Evolutionary conservation across 2,113 vertebrate species (phyloP), one percentile per base, ranked within the genome.

Genomic region (Pholis gunnellus): DNA sequence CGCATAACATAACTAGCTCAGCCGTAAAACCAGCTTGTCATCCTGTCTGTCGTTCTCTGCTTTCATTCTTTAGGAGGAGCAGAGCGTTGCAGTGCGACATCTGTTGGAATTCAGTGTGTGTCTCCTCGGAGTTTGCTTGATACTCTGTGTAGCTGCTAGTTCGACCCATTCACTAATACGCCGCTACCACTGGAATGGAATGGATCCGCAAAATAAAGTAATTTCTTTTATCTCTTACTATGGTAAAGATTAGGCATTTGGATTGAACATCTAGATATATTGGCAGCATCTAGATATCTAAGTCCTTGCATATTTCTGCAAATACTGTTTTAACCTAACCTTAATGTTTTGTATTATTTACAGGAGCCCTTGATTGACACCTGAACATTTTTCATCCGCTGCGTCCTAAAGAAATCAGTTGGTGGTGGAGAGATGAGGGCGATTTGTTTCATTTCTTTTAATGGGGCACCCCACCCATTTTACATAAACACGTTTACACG

Each of bases 81-180:
- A 83, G 69, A 69, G 2, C 18, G 66, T 96, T 67, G 94, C 94
- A 36, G 88, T 80, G 40, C 75, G 67, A 66, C 95, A 96, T 85
- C 80, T 95, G 66, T 38, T 95, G 61, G 82, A 94, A 86, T 90
- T 90, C 75, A 90, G 93, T 68, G 71, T 85, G 61, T 87, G 68
- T 65, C 92, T 96, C 65, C 74, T 96, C 5, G 82, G 61, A 72
- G 46, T 95, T 72, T 96, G 95, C 88, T 60, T 91, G 38, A 63
- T 95, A 9, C 78, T 96, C 46, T 95, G 89, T 87, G 38, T 94
- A 59, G 72, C 88, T 81, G 93, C 88, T 25, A 86, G 86, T 60
- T 59, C 92, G 57, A 85, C 84, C 82, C 81, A 77, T 64, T 85
- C 84, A n/a, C 73, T 72, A 1, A 72, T 75, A 22, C 82, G 54